A percentile compares a stretch with the other conserved stretches of the same genome.
Evolutionary conservation across 2,797 vertebrate species (phyloP).

Genomic region (Coreius guichenoti): DNA sequence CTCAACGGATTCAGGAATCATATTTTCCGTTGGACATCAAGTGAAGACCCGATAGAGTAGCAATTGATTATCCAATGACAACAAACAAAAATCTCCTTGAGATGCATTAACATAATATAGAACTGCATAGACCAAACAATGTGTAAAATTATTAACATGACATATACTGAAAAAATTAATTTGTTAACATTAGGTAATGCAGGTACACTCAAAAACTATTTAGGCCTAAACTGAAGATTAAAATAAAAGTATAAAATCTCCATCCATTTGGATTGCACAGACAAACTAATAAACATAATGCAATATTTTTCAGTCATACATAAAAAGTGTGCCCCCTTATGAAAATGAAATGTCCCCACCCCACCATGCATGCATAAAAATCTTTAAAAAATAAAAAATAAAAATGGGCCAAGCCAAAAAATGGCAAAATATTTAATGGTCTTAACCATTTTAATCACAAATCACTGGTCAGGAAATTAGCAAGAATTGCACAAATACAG

Average conservation of each 20-base stretch:
- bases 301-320: background rate
- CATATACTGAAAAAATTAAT: background rate
- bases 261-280: background rate
- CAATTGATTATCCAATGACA: background rate
- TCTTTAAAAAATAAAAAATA: too few relatives aligned
- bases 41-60: background rate
- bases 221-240: background rate
- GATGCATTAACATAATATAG: background rate
- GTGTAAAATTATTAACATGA: background rate
- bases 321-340: background rate
- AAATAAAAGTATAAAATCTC: background rate
- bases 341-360: too few relatives aligned
- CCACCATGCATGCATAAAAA: too few relatives aligned
- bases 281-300: background rate
- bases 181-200: background rate
- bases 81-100: background rate
- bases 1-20: background rate
- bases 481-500: too few relatives aligned
- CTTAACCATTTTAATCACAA: too few relatives aligned
- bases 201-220: background rate
- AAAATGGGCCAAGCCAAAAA: too few relatives aligned
- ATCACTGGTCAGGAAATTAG: too few relatives aligned
- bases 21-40: background rate
- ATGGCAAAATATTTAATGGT: too few relatives aligned
- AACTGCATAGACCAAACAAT: background rate